Evolutionary conservation across 2,113 vertebrate genomes (phyloP).

Genomic region (Calyptomena viridis): DNA sequence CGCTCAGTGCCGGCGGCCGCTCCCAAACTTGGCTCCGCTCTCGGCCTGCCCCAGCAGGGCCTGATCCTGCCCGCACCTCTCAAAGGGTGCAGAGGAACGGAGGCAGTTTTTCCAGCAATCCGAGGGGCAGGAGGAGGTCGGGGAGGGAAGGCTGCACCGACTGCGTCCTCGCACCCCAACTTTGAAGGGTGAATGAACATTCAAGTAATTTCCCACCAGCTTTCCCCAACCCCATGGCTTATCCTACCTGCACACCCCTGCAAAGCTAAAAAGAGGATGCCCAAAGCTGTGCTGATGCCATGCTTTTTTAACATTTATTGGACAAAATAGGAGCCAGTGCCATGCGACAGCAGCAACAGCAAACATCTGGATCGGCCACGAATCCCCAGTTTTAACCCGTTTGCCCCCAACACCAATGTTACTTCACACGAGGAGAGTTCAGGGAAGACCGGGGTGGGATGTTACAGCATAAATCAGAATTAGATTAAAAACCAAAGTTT

Average conservation of each 20-base stretch:
- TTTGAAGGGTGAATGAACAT: background rate
- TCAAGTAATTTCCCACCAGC: background rate
- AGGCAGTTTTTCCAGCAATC: background rate
- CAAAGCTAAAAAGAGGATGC: background rate
- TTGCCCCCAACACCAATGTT: slow-evolving; percentile 29
- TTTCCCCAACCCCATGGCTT: background rate
- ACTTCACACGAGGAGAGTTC: slow-evolving; percentile 43
- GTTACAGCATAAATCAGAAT: slow-evolving; percentile 63
- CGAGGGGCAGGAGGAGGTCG: accelerated
- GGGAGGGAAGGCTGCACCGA: background rate
- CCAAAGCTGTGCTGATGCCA: background rate
- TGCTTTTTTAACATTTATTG: background rate
- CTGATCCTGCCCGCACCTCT: background rate
- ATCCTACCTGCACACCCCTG: background rate
- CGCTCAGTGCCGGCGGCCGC: background rate
- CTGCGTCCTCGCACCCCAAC: background rate
- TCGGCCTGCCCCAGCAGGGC: background rate
- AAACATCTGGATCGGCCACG: slow-evolving; percentile 46
- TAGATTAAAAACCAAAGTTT: slow-evolving; percentile 72
- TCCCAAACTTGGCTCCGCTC: background rate
- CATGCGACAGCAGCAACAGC: background rate
- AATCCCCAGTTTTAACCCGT: slow-evolving; percentile 14
- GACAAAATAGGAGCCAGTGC: background rate
- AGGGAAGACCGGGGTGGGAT: slow-evolving; percentile 44
- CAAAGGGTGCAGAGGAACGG: background rate